A percentile compares a stretch with the other conserved stretches of the same genome.
These are phyloP conservation scores for Drosophila nr. medialis DNA, from an alignment of 2,888 invertebrate species.

Conservation along the genomic window DNA sequence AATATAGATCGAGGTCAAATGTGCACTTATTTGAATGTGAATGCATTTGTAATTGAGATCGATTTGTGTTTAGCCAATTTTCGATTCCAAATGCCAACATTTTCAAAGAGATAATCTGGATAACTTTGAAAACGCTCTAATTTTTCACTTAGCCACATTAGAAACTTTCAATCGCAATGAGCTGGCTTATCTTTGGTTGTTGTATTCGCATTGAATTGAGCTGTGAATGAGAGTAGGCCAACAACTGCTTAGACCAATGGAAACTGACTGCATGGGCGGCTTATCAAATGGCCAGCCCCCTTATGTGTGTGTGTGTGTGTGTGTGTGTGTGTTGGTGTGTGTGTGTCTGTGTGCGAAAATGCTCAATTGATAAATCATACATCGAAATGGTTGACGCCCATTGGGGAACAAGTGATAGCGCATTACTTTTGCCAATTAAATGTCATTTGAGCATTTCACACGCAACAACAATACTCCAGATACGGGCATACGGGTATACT, in stretches of 20 bases:
- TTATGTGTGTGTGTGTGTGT: neutral
- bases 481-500: conserved; percentile 1
- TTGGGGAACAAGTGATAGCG: conserved; percentile 27
- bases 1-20: neutral
- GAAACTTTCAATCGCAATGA: neutral
- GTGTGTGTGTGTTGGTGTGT: too few relatives aligned
- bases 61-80: neutral
- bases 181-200: neutral
- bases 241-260: conserved; percentile 29
- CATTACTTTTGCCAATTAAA: conserved; percentile 36
- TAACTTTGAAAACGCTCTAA: neutral
- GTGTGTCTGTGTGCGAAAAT: conserved; percentile 3
- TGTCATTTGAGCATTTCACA: conserved; percentile 26
- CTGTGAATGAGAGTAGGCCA: neutral
- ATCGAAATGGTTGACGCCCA: conserved; percentile 43
- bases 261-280: conserved; percentile 8
- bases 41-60: neutral
- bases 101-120: neutral
- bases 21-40: neutral
- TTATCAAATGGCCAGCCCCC: conserved; percentile 42
- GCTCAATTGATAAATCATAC: conserved; percentile 33
- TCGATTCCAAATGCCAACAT: neutral
- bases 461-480: conserved; percentile 4
- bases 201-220: neutral
- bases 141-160: neutral